Conservation (phyloP, 2,113 vertebrate species). For the Ginglymostoma cirratum region DNA sequence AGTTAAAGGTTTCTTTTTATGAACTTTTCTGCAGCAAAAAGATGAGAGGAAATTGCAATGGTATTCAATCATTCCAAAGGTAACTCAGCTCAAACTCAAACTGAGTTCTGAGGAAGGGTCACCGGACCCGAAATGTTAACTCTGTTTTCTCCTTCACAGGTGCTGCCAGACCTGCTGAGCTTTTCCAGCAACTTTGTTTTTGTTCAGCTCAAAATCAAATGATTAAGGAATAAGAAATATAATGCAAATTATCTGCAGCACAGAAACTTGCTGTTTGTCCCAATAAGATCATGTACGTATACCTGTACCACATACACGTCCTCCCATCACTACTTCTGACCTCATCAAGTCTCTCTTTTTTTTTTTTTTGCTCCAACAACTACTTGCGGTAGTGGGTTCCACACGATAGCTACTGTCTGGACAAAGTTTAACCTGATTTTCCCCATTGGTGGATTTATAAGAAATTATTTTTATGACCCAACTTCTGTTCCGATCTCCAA, state of each 20-base stretch:
- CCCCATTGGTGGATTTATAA: background rate
- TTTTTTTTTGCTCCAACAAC: background rate
- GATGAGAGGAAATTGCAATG: background rate
- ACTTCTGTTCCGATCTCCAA: background rate
- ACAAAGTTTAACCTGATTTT: background rate
- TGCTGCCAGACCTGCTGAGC: no score
- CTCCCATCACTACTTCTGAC: background rate
- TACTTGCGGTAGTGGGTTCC: background rate
- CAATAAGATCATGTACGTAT: background rate
- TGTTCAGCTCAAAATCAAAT: background rate
- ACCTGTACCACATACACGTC: background rate
- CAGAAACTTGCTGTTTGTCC: background rate
- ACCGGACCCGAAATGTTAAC: no score
- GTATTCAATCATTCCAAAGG: background rate
- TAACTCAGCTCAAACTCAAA: no score
- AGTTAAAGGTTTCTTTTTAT: background rate
- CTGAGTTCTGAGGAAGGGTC: no score
- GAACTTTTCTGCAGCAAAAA: background rate
- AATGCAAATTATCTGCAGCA: background rate
- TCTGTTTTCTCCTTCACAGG: no score
- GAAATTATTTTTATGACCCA: background rate
- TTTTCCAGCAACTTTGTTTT: no score
- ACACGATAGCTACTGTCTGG: background rate
- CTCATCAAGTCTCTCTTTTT: background rate
- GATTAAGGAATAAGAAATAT: background rate